phyloP scores from a whole-genome alignment of 2,888 invertebrate species.

The Biston betularia region DNA sequence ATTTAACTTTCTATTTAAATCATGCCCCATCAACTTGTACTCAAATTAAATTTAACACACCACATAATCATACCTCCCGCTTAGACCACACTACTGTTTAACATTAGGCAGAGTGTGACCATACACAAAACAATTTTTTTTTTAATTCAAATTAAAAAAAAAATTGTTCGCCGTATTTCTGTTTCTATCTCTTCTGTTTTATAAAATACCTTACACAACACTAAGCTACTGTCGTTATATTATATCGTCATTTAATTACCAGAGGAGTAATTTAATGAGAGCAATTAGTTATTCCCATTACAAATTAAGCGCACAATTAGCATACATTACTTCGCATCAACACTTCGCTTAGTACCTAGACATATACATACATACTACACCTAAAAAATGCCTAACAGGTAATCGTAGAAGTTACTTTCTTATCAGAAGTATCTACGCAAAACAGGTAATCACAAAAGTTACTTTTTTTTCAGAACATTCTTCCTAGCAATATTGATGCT shows the following conservation, averaged over 20 bases:
- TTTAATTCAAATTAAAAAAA: too few relatives aligned
- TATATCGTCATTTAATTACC: conserved; percentile 30
- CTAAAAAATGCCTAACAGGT: too few relatives aligned
- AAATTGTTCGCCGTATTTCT: too few relatives aligned
- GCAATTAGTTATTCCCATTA: conserved; percentile 46
- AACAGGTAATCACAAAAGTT: not conserved
- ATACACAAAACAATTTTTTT: too few relatives aligned
- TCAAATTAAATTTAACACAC: too few relatives aligned
- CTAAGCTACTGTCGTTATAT: conserved; percentile 34
- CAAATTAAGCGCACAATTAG: conserved; percentile 38
- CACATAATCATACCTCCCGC: too few relatives aligned
- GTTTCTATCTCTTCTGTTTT: too few relatives aligned
- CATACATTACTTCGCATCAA: conserved; percentile 39
- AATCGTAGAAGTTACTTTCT: conserved; percentile 1
- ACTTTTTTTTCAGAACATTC: conserved; percentile 71
- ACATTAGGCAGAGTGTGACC: too few relatives aligned
- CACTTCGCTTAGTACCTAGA: conserved; percentile 15
- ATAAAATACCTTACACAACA: not conserved
- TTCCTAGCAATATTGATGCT: conserved; percentile 74
- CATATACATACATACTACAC: not conserved
- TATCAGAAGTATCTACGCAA: conserved; percentile 75
- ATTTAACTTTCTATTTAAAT: too few relatives aligned
- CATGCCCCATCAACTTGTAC: too few relatives aligned
- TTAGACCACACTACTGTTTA: too few relatives aligned
- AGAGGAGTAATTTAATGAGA: conserved; percentile 43